Conservation (phyloP, 1,140 invertebrate genomes). For the Bombus superbus region DNA sequence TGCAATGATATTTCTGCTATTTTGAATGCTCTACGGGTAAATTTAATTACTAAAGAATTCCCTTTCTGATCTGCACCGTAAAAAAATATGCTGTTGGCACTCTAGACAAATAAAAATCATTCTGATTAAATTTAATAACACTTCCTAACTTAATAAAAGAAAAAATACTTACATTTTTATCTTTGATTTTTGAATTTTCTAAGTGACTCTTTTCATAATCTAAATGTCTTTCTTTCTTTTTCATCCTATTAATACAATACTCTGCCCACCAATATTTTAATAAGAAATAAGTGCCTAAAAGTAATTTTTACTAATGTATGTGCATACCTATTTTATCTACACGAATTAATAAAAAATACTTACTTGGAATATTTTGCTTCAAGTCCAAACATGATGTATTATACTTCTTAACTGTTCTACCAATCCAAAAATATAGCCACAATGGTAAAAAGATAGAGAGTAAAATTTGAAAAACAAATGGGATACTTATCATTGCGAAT, state of each 20-base stretch:
- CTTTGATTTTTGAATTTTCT: slow-evolving; percentile 22
- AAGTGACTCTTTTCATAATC: background rate
- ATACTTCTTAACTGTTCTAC: background rate
- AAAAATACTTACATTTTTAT: slow-evolving; percentile 42
- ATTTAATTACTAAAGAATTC: slow-evolving; percentile 77
- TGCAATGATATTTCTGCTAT: slow-evolving; percentile 80
- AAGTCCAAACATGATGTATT: background rate
- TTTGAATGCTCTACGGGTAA: slow-evolving; percentile 73
- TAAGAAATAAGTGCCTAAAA: slow-evolving; percentile 32
- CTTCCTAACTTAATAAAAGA: background rate
- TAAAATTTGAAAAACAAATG: slow-evolving; percentile 20
- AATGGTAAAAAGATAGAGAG: slow-evolving; percentile 10
- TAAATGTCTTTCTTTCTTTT: background rate
- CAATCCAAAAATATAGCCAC: slow-evolving; percentile 38
- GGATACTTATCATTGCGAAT: slow-evolving; percentile 26
- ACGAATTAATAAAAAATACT: background rate
- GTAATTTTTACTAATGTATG: background rate
- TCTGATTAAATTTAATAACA: background rate
- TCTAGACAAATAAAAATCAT: slow-evolving; percentile 49
- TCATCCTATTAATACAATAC: slow-evolving; percentile 7
- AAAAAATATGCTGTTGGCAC: slow-evolving; percentile 76
- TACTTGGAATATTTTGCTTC: slow-evolving; percentile 2
- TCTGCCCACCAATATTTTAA: slow-evolving; percentile 54
- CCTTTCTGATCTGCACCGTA: slow-evolving; percentile 80
- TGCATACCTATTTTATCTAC: background rate